Conservation (phyloP, 2,113 vertebrate genomes). For the Bubo blakistoni region DNA sequence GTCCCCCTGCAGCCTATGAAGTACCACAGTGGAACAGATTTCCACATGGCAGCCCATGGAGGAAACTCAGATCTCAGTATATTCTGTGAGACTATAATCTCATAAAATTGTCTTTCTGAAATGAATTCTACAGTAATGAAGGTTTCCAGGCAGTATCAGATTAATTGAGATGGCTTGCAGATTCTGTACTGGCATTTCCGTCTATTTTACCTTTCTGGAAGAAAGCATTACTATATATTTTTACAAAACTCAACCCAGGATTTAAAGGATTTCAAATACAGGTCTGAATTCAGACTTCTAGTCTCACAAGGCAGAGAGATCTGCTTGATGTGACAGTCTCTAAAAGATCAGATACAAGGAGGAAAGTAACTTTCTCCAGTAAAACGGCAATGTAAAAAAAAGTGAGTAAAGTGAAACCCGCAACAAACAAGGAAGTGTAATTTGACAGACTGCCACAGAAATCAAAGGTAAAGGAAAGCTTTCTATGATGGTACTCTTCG, state of each 20-base stretch:
- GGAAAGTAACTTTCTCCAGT: neutral
- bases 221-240: neutral
- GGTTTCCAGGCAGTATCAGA: neutral
- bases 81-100: neutral
- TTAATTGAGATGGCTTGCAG: neutral
- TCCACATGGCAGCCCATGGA: neutral
- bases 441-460: neutral
- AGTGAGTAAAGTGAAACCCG: neutral
- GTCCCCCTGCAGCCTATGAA: neutral
- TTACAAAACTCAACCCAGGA: neutral
- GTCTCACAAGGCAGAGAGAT: neutral
- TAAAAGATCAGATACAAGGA: neutral
- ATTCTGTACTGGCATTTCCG: neutral
- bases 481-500: neutral
- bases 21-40: neutral
- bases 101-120: neutral
- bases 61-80: neutral
- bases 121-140: neutral
- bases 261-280: neutral
- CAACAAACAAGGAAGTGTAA: neutral
- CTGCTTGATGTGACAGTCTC: neutral
- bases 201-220: neutral
- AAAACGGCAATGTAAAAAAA: neutral
- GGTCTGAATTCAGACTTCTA: neutral
- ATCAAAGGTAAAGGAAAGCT: neutral